Evolutionary conservation across 2,888 invertebrate genomes (phyloP).

Genomic region (Cerastis rubricosa): DNA sequence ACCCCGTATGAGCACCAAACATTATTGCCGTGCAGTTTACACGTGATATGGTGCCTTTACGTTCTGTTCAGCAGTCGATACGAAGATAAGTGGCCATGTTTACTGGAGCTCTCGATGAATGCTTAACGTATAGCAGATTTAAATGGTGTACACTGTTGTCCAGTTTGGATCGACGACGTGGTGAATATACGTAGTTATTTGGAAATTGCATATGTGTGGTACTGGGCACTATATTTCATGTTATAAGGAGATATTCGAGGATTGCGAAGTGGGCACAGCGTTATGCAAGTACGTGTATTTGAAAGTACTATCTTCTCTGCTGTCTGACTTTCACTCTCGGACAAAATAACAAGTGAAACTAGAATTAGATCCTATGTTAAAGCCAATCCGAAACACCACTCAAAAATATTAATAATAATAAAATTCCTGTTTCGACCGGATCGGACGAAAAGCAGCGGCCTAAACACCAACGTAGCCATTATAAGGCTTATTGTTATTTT

Average conservation of each 20-base stretch:
- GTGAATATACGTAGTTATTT: neutral
- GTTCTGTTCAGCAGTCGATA: conserved; percentile 46
- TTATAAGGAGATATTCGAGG: neutral
- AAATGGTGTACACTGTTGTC: neutral
- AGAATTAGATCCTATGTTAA: neutral
- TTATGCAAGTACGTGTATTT: neutral
- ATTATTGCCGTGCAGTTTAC: conserved; percentile 63
- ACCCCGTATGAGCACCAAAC: conserved; percentile 60
- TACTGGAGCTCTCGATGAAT: conserved; percentile 48
- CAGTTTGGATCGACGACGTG: conserved; percentile 19
- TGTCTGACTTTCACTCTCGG: neutral
- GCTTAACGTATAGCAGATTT: conserved; percentile 19
- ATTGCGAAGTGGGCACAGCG: neutral
- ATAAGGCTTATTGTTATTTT: neutral
- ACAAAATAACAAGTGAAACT: neutral
- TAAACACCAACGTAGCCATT: no score
- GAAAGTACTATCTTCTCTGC: no score
- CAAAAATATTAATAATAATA: no score
- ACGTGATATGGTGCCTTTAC: conserved; percentile 55
- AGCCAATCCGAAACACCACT: no score
- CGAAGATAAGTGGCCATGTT: conserved; percentile 51
- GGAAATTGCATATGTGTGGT: neutral
- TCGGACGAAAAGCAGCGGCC: no score
- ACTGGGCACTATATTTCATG: neutral
- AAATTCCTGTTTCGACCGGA: no score